A percentile compares a stretch with the other conserved stretches of the same genome.
These are phyloP conservation scores for Pinctada fucata DNA, from an alignment of 2,888 invertebrate species.

Conservation along the genomic window DNA sequence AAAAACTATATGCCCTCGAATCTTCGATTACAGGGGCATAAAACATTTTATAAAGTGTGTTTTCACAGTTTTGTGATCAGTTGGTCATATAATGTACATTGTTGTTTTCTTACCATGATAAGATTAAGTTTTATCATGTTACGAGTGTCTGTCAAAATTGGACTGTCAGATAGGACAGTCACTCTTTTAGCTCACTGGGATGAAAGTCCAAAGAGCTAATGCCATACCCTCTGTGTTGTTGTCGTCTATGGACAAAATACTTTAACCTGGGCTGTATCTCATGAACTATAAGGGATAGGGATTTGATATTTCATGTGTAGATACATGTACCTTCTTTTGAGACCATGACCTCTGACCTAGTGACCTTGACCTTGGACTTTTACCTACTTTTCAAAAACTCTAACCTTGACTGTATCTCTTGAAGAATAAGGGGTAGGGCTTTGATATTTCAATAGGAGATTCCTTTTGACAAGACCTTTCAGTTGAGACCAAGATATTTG, in stretches of 20 bases:
- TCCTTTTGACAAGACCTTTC: not conserved
- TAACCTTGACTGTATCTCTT: not conserved
- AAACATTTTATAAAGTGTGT: no score
- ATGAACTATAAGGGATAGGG: not conserved
- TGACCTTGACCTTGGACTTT: not conserved
- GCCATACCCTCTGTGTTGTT: not conserved
- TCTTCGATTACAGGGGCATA: no score
- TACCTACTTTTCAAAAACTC: not conserved
- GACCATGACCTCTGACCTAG: not conserved
- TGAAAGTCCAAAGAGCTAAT: not conserved
- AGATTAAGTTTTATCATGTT: no score
- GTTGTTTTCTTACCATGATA: no score
- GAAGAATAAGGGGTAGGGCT: not conserved
- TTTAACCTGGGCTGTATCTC: not conserved
- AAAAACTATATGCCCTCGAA: no score
- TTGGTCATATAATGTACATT: no score
- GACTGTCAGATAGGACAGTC: no score
- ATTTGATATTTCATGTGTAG: not conserved
- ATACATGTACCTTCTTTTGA: not conserved
- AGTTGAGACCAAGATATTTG: not conserved
- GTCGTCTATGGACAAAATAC: not conserved
- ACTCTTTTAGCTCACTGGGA: not conserved
- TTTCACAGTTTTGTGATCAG: no score
- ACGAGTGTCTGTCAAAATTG: no score
- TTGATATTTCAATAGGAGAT: not conserved